phyloP scores from a whole-genome alignment of 2,888 invertebrate species.

The Polietes domitor region DNA sequence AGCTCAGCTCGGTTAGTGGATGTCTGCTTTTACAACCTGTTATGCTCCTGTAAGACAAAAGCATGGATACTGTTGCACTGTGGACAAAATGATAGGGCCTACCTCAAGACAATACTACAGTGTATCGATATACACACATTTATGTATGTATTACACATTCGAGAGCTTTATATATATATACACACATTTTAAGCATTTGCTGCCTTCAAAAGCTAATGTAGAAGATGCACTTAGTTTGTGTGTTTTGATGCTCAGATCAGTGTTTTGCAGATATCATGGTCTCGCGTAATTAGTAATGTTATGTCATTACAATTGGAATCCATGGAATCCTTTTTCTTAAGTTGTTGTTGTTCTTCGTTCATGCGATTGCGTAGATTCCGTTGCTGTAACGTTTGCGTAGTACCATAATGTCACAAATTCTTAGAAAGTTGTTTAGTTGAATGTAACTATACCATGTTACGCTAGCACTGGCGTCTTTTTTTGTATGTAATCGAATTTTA shows the following conservation, averaged over 20 bases:
- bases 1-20: too few relatives aligned
- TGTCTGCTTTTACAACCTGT: too few relatives aligned
- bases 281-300: background rate
- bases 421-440: background rate
- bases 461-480: conserved; percentile 27
- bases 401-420: background rate
- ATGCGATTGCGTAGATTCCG: background rate
- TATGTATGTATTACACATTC: too few relatives aligned
- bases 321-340: background rate
- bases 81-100: too few relatives aligned
- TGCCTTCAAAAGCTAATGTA: background rate
- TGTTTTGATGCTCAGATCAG: background rate
- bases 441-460: background rate
- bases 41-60: too few relatives aligned
- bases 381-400: background rate
- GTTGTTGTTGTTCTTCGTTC: background rate
- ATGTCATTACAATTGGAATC: background rate
- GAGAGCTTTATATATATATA: too few relatives aligned
- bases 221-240: background rate
- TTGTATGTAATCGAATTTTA: conserved; percentile 24
- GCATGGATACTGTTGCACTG: too few relatives aligned
- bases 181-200: too few relatives aligned
- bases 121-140: too few relatives aligned
- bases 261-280: background rate
- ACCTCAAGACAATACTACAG: too few relatives aligned